Conservation (phyloP, 2,113 vertebrate genomes). For the Pantherophis guttatus region DNA sequence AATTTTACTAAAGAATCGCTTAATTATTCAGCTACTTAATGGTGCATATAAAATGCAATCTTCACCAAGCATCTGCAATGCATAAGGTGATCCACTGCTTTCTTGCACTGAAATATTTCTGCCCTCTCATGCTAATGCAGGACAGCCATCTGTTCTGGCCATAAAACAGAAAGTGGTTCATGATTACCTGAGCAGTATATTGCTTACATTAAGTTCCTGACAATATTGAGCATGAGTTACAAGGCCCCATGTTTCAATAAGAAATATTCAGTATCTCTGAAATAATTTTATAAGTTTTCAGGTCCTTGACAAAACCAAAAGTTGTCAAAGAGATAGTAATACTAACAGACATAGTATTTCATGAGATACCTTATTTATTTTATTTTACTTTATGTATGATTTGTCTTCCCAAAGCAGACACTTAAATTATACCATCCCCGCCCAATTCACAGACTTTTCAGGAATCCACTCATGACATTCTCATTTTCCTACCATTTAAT, state of each 20-base stretch:
- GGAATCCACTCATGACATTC: background rate
- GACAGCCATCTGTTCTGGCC: conserved; percentile 37
- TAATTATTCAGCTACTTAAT: conserved; percentile 56
- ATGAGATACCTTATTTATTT: background rate
- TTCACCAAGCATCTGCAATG: conserved; percentile 13
- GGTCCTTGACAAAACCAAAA: background rate
- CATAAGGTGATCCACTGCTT: conserved; percentile 6
- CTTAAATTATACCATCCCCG: background rate
- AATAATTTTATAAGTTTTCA: background rate
- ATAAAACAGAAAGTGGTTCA: conserved; percentile 39
- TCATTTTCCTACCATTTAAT: background rate
- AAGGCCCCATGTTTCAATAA: background rate
- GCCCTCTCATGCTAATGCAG: conserved; percentile 14
- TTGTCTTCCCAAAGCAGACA: background rate
- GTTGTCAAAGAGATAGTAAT: background rate
- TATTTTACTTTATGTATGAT: background rate
- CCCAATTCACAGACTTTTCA: background rate
- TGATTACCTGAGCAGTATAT: conserved; percentile 24
- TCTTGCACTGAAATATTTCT: conserved; percentile 22
- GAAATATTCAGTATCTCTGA: background rate
- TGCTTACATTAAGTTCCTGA: background rate
- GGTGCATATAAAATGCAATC: conserved; percentile 37
- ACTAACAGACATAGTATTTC: background rate
- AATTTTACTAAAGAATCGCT: conserved; percentile 49
- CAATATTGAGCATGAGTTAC: background rate